Evolutionary conservation across 2,888 invertebrate genomes (phyloP).

Genomic region (Xestoiulus laeticollis): DNA sequence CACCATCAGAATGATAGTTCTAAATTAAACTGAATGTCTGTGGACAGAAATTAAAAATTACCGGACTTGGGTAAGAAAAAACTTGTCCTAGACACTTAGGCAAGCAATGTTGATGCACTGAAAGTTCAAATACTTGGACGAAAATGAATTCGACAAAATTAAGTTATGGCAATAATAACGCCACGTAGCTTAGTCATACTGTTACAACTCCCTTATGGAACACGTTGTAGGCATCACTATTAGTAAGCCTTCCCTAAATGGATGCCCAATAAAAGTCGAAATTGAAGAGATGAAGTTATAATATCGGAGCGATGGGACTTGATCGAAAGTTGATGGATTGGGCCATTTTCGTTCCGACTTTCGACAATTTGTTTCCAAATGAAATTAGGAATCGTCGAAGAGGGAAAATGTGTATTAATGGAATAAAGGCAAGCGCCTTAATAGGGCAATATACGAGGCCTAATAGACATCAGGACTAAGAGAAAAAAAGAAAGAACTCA

Average conservation of each 20-base stretch:
- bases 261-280: constrained; percentile 26
- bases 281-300: constrained; percentile 19
- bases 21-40: too few species aligned
- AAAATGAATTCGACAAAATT: background rate
- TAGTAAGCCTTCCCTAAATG: constrained; percentile 10
- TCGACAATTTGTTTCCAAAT: constrained; percentile 19
- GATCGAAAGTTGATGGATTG: constrained; percentile 11
- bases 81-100: background rate
- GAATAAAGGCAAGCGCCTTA: constrained; percentile 12
- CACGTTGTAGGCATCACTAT: background rate
- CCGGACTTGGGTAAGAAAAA: background rate
- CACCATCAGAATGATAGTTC: too few species aligned
- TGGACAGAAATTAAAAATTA: too few species aligned
- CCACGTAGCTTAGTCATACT: constrained; percentile 1
- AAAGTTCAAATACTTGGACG: background rate
- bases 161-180: constrained; percentile 5
- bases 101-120: background rate
- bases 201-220: background rate
- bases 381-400: background rate
- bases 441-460: background rate
- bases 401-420: constrained; percentile 19
- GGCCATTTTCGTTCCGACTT: constrained; percentile 6
- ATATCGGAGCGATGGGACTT: background rate
- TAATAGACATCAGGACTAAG: background rate
- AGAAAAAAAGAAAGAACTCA: background rate